Evolutionary conservation across 2,797 vertebrate genomes (phyloP), one percentile per base, ranked within the genome.

Genomic region (Zenarchopterus dispar): DNA sequence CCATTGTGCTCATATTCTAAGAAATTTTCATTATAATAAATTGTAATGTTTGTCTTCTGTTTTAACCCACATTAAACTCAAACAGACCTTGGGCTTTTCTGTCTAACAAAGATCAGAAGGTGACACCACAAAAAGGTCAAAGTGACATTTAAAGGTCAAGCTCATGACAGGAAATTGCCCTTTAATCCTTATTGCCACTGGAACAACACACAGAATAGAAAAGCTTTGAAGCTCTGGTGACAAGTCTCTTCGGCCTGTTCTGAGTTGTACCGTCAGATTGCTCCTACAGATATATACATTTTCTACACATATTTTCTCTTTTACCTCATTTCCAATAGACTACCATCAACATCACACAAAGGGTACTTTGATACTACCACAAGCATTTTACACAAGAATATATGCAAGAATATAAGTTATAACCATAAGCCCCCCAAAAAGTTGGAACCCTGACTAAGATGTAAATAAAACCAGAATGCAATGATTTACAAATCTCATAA

Each of bases 121-220:
- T 56, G 28, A 82, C 66, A 44, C 67, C 45, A 69, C 50, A 56
- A 66, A 81, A 86, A 90, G 84, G 84, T 85, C 87, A 81, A 66
- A 60, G 56, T 76, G 84, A 76, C 84, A 86, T 81, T 81, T 81
- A 86, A 89, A 91, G 84, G 85, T 81, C 62, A 59, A 1, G n/a
- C 36, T 39, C 36, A 39, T 39, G 36, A 39, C 79, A 77, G 73
- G 78, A 86, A 74, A 77, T 48, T 66, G 72, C 61, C 71, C 81
- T 86, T 87, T 88, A 84, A 85, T 85, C 82, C 73, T 23, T 5
- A 81, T 73, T 62, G 70, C 80, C 73, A 67, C 72, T 55, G 80
- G 58, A 78, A 80, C 75, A 54, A 73, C 21, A 45, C 2, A 36
- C 33, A 13, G 33, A 36, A 36, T 10, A 36, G 48, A 75, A 68